These are phyloP conservation scores for Ptilorrhoa leucosticta DNA, from an alignment of 2,113 vertebrate genomes.

Conservation along the genomic window DNA sequence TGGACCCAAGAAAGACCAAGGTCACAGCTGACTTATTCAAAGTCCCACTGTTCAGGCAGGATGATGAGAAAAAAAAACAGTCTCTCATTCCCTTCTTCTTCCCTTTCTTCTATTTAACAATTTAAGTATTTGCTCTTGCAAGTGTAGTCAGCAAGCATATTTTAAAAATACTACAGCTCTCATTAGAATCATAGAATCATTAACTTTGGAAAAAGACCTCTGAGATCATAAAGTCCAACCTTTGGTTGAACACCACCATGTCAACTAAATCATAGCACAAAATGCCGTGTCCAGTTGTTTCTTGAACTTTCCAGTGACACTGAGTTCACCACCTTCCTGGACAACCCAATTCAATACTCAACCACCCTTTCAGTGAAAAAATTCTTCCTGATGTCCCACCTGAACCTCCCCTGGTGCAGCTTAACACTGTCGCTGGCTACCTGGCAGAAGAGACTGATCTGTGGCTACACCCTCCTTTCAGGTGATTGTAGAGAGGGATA, in stretches of 20 bases:
- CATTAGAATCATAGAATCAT: neutral
- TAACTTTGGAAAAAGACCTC: neutral
- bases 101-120: neutral
- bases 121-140: neutral
- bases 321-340: neutral
- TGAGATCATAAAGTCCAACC: neutral
- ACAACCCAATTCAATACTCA: neutral
- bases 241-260: neutral
- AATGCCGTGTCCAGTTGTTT: rapidly evolving
- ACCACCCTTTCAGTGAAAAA: neutral
- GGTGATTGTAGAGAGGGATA: no score
- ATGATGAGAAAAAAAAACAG: neutral
- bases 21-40: neutral
- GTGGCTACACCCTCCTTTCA: neutral
- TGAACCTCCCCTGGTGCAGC: neutral
- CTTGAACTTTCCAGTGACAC: neutral
- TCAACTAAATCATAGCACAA: neutral
- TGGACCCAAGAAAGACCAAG: neutral
- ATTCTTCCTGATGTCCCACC: neutral
- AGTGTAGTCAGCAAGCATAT: neutral
- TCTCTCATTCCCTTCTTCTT: neutral
- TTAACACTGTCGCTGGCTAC: neutral
- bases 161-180: neutral
- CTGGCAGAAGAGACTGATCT: neutral
- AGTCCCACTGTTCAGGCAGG: neutral